A percentile compares a stretch with the other conserved stretches of the same genome.
Evolutionary conservation across 2,113 vertebrate species (phyloP).

Genomic region (Ctenodactylus gundi): DNA sequence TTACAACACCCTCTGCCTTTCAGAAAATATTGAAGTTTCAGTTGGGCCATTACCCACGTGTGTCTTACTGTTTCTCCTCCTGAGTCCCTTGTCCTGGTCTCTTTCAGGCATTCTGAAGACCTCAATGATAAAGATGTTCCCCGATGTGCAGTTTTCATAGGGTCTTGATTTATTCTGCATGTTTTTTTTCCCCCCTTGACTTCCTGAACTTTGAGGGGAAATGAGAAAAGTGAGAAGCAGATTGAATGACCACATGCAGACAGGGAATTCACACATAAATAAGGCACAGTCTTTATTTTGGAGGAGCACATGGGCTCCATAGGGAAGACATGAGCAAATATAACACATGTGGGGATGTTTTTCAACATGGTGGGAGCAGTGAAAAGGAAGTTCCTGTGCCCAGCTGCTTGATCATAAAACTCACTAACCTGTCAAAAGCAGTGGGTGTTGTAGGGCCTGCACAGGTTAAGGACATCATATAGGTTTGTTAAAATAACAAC

Average conservation of each 20-base stretch:
- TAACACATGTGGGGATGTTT: background rate
- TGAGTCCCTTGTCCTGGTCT: background rate
- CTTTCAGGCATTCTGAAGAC: background rate
- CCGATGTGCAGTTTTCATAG: background rate
- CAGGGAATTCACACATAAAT: background rate
- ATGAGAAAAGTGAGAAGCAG: background rate
- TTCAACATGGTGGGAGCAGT: background rate
- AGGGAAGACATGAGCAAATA: no score
- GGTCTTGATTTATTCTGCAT: background rate
- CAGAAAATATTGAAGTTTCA: slow-evolving; percentile 37
- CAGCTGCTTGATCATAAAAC: background rate
- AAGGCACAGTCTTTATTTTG: background rate
- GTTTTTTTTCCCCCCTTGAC: background rate
- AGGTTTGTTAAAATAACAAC: background rate
- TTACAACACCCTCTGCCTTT: no score
- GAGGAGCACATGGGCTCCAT: background rate
- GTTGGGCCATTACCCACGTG: background rate
- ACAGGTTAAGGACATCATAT: background rate
- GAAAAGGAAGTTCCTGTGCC: background rate
- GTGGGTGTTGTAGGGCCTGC: no score
- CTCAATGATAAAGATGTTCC: background rate
- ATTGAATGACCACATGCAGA: background rate
- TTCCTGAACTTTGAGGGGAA: background rate
- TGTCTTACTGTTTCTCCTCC: background rate
- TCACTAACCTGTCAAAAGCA: background rate